Conservation (phyloP, 2,888 invertebrate genomes). For the Gasteruption jaculator region DNA sequence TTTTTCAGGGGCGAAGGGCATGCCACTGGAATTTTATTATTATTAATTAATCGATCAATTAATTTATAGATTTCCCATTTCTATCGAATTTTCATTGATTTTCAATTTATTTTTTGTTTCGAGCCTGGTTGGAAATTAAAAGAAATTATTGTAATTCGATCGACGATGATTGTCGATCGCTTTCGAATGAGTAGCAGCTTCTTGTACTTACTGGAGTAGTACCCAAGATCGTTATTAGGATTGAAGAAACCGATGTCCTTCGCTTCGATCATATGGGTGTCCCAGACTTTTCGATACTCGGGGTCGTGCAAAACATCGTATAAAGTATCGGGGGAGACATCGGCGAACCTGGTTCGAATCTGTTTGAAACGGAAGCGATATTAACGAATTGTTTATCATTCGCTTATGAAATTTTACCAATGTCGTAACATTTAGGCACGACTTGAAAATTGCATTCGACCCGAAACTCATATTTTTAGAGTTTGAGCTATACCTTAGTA, state of each 20-base stretch:
- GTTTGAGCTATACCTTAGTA: too few relatives aligned
- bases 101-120: too few relatives aligned
- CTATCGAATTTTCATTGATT: too few relatives aligned
- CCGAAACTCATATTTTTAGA: too few relatives aligned
- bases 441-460: too few relatives aligned
- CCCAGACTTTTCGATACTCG: slow-evolving; percentile 84
- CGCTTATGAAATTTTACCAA: not conserved
- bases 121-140: too few relatives aligned
- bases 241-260: slow-evolving; percentile 86
- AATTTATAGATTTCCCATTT: too few relatives aligned
- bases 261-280: slow-evolving; percentile 82
- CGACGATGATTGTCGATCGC: too few relatives aligned
- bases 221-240: slow-evolving; percentile 90
- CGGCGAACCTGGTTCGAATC: slow-evolving; percentile 61
- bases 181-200: too few relatives aligned
- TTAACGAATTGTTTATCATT: slow-evolving; percentile 1
- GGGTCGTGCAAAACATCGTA: slow-evolving; percentile 92
- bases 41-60: too few relatives aligned
- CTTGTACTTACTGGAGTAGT: slow-evolving; percentile 78
- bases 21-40: slow-evolving; percentile 68
- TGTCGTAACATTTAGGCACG: too few relatives aligned
- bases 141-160: not conserved
- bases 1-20: slow-evolving; percentile 84
- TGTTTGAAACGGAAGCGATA: too few relatives aligned
- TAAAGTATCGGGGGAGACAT: slow-evolving; percentile 69